These are phyloP conservation scores for Conger conger DNA, from an alignment of 2,113 vertebrate species.

Conservation along the genomic window DNA sequence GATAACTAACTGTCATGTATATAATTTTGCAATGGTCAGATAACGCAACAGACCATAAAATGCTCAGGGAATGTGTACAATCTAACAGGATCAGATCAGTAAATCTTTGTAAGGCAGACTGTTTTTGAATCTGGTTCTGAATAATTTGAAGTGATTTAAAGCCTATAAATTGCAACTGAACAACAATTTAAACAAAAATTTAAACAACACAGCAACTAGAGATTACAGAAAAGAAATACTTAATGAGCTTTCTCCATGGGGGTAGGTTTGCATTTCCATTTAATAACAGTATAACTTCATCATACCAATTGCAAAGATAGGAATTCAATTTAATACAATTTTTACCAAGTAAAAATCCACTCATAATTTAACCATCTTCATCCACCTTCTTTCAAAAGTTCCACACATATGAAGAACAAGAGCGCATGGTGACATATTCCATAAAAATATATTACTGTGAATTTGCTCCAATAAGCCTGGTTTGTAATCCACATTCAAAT, in stretches of 20 bases:
- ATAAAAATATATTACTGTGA: background rate
- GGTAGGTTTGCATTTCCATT: too few relatives aligned
- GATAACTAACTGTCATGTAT: too few relatives aligned
- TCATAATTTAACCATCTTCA: background rate
- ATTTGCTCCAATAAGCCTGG: background rate
- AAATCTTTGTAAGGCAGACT: background rate
- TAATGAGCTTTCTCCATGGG: too few relatives aligned
- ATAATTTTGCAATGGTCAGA: too few relatives aligned
- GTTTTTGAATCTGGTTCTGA: background rate
- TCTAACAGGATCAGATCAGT: background rate
- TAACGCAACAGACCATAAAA: background rate
- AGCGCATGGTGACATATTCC: background rate
- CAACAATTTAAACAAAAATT: background rate
- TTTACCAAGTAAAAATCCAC: background rate
- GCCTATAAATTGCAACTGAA: background rate
- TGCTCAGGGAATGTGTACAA: background rate
- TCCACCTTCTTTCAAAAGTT: background rate
- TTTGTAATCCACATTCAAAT: background rate
- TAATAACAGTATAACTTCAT: background rate
- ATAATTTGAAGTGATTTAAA: background rate
- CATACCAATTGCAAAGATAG: background rate
- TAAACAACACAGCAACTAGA: background rate
- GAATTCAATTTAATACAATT: constrained; percentile 46
- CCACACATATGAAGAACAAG: background rate
- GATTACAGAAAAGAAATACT: background rate